Base-by-base conservation (phyloP, 2,797 vertebrate species). In the Gymnodraco acuticeps region DNA sequence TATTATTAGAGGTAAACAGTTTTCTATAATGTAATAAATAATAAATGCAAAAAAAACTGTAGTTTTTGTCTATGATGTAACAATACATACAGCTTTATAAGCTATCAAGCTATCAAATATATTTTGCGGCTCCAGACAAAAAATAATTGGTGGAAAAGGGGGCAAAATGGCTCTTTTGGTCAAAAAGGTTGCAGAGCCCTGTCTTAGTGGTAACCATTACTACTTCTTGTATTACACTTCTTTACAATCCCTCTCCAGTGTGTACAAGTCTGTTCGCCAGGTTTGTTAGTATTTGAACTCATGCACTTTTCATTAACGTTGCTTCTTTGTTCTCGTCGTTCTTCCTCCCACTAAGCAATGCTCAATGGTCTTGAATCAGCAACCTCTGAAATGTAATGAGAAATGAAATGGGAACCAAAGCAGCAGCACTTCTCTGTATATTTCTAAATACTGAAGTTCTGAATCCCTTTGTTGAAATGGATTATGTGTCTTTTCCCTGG, bases 401-500 rank as follows among this genome's bases (percentile, higher is more conserved):
- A 73, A 84, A 83, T 82, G 4, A 77, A 82, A 88, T 60, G 55
- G 41, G 63, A 82, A 80, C 33, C 46, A 73, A 58, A 70, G 67
- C 75, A 83, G 75, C 79, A 74, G 70, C 70, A 60, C 58, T 16
- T 82, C 53, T 80, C 78, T 62, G 20, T 75, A 47, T 84, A 45
- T 84, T 83, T 64, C 19, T 9, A 83, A 75, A 86, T 73, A 75
- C 64, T 55, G 68, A 84, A 38, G 33, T 61, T 75, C 64, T 60
- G 77, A 75, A 67, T 74, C 77, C 43, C 59, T 71, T 58, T 61
- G 77, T 77, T 83, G 64, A 75, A 81, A 84, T 75, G 64, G 83
- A 89, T 86, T 85, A 72, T 64, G 48, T 87, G 72, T 80, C 59
- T 75, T 84, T 88, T 88, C 77, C 77, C 79, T 70, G 63, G 64